These are phyloP conservation scores for Bombus picipes DNA, from an alignment of 1,140 invertebrate species.

Conservation along the genomic window DNA sequence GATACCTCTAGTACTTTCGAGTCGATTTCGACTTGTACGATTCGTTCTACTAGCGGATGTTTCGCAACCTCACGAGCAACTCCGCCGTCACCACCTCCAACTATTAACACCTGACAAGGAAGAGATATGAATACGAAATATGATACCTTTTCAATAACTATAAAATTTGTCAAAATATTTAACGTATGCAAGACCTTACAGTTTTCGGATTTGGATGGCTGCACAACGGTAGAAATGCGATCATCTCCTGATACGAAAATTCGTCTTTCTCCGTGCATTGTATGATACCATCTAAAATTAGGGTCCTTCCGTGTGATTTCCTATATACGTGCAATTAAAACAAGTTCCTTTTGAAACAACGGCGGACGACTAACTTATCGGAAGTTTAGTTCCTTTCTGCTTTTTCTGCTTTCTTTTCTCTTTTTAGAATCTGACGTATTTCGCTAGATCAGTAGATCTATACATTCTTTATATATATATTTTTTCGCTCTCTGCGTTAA, in stretches of 20 bases:
- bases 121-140: background rate
- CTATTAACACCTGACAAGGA: slow-evolving; percentile 90
- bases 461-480: background rate
- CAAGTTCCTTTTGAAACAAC: background rate
- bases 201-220: slow-evolving; percentile 95
- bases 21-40: slow-evolving; percentile 97
- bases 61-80: slow-evolving; percentile 97
- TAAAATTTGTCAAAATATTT: background rate
- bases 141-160: background rate
- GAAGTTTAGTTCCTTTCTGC: background rate
- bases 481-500: background rate
- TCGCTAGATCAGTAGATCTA: background rate
- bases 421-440: background rate
- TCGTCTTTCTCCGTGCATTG: slow-evolving; percentile 98
- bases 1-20: slow-evolving; percentile 94
- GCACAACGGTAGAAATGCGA: slow-evolving; percentile 96
- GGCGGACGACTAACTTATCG: background rate
- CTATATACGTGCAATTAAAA: slow-evolving; percentile 80
- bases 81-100: slow-evolving; percentile 98
- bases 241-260: slow-evolving; percentile 99
- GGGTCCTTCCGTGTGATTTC: slow-evolving; percentile 92
- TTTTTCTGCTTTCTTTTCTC: background rate
- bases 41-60: slow-evolving; percentile 93
- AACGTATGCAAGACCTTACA: slow-evolving; percentile 82
- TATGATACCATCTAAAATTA: slow-evolving; percentile 98